Base-by-base conservation (phyloP, 1,140 invertebrate species). In the Microplitis mediator region DNA sequence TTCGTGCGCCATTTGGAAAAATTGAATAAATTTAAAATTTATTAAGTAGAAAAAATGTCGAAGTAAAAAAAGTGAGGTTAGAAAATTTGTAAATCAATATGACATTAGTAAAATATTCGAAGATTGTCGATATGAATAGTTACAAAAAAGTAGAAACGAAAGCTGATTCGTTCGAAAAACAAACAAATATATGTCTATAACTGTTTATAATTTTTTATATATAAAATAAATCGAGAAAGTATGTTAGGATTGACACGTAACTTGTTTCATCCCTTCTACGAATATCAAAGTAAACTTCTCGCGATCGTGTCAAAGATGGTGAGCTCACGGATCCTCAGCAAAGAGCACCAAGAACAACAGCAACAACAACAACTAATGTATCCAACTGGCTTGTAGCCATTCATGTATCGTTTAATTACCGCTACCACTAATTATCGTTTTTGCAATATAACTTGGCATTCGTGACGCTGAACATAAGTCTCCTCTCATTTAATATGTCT, bases 381-480 rank as follows among this genome's bases (percentile, higher is more conserved):
- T 68, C 69, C 70, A 70, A 66, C 69, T 73, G 62, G 65, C 39
- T 54, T 69, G 72, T 68, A 68, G 23, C 56, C 71, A 54, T 64
- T 32, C 76, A 75, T 75, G 74, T 79, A 64, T 69, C 65, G 69
- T 77, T 80, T 79, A 80, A 80, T 80, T 80, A 75, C 74, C 69
- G 56, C 77, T 75, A 74, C 75, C 73, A 75, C 72, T 79, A 80
- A 80, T 80, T 80, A 77, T 66, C 61, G 61, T 80, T 80, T 80
- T 80, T 79, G 52, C 36, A 32, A n/a, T 65, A 61, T 13, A 35
- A 36, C 39, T 66, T 67, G 68, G 63, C 71, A 70, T 65, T 67
- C 73, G 73, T 60, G 73, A 74, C 65, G 66, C 52, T 36, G 34
- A 68, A 72, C 58, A 75, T 69, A 68, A 16, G 50, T 71, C 39